Conservation (phyloP, 2,113 vertebrate species). For the Aspiorhynchus laticeps region DNA sequence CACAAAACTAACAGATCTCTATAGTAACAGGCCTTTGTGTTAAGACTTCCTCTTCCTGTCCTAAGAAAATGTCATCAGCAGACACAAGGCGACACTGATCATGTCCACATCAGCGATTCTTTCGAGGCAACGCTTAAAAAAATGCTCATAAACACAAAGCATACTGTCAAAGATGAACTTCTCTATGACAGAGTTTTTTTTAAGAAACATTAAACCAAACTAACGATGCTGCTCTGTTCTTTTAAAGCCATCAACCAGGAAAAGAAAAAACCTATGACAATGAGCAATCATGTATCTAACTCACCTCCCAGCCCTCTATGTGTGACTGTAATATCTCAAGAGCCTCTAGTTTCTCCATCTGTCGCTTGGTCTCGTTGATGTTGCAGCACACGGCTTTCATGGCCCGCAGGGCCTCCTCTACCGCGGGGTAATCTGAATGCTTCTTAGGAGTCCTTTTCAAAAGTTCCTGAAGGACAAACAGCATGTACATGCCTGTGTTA, state of each 20-base stretch:
- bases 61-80: constrained; percentile 44
- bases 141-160: background rate
- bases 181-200: background rate
- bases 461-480: constrained; percentile 79
- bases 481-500: background rate
- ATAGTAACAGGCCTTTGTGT: constrained; percentile 37
- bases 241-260: background rate
- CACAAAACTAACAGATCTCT: constrained; percentile 47
- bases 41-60: constrained; percentile 48
- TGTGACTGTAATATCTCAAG: constrained; percentile 96
- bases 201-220: background rate
- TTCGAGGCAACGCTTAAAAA: background rate
- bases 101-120: constrained; percentile 4
- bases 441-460: constrained; percentile 94
- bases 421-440: constrained; percentile 89
- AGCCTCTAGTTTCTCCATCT: constrained; percentile 98
- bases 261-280: background rate
- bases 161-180: background rate
- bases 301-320: constrained; percentile 99
- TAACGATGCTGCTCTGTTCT: background rate
- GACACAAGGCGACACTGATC: background rate
- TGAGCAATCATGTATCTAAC: constrained; percentile 38
- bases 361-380: constrained; percentile 98
- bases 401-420: constrained; percentile 91
- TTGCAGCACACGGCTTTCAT: constrained; percentile 98